Base-by-base conservation (phyloP, 2,888 invertebrate genomes). In the Heliconius aoede region DNA sequence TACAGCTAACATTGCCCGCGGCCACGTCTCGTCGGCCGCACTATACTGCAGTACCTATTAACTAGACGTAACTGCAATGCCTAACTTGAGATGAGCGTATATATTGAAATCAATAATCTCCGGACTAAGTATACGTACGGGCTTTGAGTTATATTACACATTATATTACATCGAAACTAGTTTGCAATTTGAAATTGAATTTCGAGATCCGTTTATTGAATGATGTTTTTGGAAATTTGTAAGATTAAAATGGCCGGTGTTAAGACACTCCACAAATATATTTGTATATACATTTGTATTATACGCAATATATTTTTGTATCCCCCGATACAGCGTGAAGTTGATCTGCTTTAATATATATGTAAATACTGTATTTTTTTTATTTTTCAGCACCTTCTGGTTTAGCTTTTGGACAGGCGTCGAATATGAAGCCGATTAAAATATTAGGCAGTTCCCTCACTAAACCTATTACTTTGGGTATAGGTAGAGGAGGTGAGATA, bases 401-500 rank as follows among this genome's bases (percentile, higher is more conserved):
- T 9, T 77, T 86, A n/a, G 92, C 94, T 0, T 94, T 93, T 76
- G 93, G 93, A 0, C 94, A 93, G 78, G 86, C 89, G 5, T 84
- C 90, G 40, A 91, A 91, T 77, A 81, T 91, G 73, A 93, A 93
- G 76, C 94, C 94, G 0, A 94, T 94, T 82, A 92, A 91, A 83
- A 93, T 94, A 80, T 87, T 90, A 0, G 93, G 93, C 64, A 91
- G 89, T 76, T 85, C 91, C 0, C 87, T 94, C 32, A 85, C 86
- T n/a, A 94, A 93, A 80, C 91, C 94, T 0, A 83, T 92, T 18
- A 87, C 80, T 36, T 32, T 84, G 36, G 82, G 81, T 40, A 73
- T 81, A 81, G 78, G 83, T 83, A 72, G 82, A 71, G 78, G 78
- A 76, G 74, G 81, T 81, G n/a, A 78, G 79, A 11, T 28, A 46